A percentile compares a stretch with the other conserved stretches of the same genome.
phyloP scores from a whole-genome alignment of 2,113 vertebrate genomes.

The Oncorhynchus masou region DNA sequence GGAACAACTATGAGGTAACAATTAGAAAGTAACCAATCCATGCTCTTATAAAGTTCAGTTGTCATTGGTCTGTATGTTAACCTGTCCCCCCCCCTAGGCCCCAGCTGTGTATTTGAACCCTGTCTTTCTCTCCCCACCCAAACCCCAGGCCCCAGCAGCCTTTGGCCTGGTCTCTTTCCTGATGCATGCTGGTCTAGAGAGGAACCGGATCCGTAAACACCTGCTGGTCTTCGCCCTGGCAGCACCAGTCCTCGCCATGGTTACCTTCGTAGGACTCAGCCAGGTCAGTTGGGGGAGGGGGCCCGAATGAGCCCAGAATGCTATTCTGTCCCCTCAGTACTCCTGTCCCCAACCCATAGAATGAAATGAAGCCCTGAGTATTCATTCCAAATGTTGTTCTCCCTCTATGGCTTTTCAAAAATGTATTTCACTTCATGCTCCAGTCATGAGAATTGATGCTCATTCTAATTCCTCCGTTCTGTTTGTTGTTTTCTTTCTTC shows the following conservation, averaged over 20 bases:
- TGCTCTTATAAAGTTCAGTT: too few species aligned
- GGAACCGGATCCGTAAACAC: slow-evolving; percentile 96
- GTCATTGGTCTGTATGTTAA: neutral
- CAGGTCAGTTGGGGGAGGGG: slow-evolving; percentile 74
- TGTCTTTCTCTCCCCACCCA: neutral
- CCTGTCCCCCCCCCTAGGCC: too few species aligned
- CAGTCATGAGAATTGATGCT: too few species aligned
- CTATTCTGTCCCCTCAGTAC: too few species aligned
- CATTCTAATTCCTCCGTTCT: neutral
- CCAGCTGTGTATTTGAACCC: neutral
- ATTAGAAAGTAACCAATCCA: too few species aligned
- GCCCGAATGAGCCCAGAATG: too few species aligned
- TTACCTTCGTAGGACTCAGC: slow-evolving; percentile 93
- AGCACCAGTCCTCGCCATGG: slow-evolving; percentile 90
- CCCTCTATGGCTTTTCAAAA: too few species aligned
- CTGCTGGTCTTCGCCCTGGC: slow-evolving; percentile 94
- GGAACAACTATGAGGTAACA: too few species aligned
- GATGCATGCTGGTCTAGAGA: slow-evolving; percentile 96
- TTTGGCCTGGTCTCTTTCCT: slow-evolving; percentile 97
- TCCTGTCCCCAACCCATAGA: too few species aligned
- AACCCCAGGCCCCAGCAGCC: slow-evolving; percentile 88
- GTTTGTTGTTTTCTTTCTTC: slow-evolving; percentile 5
- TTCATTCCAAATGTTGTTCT: too few species aligned
- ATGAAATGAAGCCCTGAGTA: too few species aligned
- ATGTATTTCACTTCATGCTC: too few species aligned